Base-by-base conservation (phyloP, 2,888 invertebrate species). In the Mylabris sibirica region DNA sequence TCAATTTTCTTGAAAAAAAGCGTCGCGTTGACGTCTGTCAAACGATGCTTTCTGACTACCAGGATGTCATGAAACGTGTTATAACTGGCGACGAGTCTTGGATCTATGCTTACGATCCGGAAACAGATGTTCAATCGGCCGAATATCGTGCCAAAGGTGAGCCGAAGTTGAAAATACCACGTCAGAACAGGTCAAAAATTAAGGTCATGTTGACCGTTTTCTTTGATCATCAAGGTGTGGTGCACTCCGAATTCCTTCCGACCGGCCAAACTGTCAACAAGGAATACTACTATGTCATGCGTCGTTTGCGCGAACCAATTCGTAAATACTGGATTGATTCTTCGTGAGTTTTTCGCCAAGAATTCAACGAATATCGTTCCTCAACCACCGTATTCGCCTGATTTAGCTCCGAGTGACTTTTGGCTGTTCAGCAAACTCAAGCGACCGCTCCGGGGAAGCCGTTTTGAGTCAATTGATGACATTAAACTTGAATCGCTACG, bases 401-500 rank as follows among this genome's bases (percentile, higher is more conserved):
- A 69, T 59, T 41, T 71, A 64, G 65, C 68, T 22, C 64, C 68
- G 44, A 64, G 79, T 41, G 68, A 62, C 66, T 68, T 68, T 57
- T 72, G 63, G 30, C 41, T 66, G 57, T 79, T 77, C 66, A 72
- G 68, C 59, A 75, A 74, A 67, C 60, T 78, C 34, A 76, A 78
- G 60, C 74, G 53, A 60, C 64, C 74, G 44, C 53, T 77, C 60
- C 74, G 74, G 70, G 75, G 71, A 65, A 57, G 59, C n/a, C 65
- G 64, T 60, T 72, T 67, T 63, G 67, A 38, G 2, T 72, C 67
- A 0, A 65, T 69, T 73, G 72, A 76, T 1, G 74, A 76, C 67
- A 77, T 77, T 68, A 76, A 75, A 65, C 68, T 65, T 8, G 72
- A 70, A 74, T 73, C 70, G 74, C 63, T 65, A 74, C 60, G 72